Evolutionary conservation across 2,888 invertebrate species (phyloP), one percentile per base, ranked within the genome.

Genomic region (Cryptus viduatorius): DNA sequence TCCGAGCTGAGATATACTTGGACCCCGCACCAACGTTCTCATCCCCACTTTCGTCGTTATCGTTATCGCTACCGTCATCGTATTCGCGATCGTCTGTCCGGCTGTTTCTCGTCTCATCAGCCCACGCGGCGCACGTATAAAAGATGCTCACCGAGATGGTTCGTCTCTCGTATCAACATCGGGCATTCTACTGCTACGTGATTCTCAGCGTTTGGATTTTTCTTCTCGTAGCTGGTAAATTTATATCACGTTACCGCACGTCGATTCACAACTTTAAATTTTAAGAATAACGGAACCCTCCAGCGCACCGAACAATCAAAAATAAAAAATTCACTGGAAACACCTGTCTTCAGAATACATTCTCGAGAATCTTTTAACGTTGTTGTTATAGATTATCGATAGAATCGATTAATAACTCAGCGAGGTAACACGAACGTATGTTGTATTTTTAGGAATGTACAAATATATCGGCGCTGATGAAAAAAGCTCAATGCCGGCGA

Each of bases 161-260:
- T 88, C 95, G 96, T 83, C 94, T 96, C 86, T 95, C 95, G 24
- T 95, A 95, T 89, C 97, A 97, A 91, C 97, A 97, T 92, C 95
- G 97, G 90, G 97, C 97, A 44, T 95, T 97, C 91, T 97, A 97
- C 91, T 97, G 97, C 94, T 97, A 97, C 92, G 94, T 97, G 89
- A 95, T 97, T 80, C 95, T 97, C 94, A 97, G 96, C 93, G 92
- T 97, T 87, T 97, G 97, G 97, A 97, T 97, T 92, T 96, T 97
- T 92, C 94, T 97, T 79, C 94, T 97, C 37, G 96, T 97, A 86
- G 96, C 96, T 89, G 97, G 96, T 96, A 93, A 94, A 42, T 48
- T 59, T 44, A 16, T 44, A 12, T n/a, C 42, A 19, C n/a, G 16
- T 19, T 56, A 4, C 0, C 16, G 8, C 19, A 16, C 8, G 16